Conservation (phyloP, 2,797 vertebrate genomes). For the Takifugu ocellatus region DNA sequence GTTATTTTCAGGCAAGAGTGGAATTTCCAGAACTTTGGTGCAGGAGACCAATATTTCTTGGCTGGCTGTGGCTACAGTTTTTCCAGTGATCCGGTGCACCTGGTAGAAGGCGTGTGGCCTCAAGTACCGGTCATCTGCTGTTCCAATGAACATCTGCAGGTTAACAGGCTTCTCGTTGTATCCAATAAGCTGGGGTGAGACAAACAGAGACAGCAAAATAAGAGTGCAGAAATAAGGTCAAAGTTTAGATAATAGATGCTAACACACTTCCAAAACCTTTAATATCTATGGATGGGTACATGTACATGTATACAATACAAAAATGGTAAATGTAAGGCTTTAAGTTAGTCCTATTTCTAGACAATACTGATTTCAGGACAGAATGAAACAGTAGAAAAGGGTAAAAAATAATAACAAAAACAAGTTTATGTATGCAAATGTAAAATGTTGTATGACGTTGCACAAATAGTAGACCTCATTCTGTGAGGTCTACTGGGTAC, state of each 20-base stretch:
- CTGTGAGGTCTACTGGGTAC: conserved; percentile 24
- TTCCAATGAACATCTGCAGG: conserved; percentile 99
- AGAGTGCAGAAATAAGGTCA: conserved; percentile 1
- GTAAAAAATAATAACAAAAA: not conserved
- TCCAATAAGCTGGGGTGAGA: conserved; percentile 85
- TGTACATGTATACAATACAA: no score
- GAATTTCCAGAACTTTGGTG: conserved; percentile 98
- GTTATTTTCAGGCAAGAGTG: conserved; percentile 95
- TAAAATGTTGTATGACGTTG: not conserved
- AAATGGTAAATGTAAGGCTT: no score
- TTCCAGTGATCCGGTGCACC: conserved; percentile 98
- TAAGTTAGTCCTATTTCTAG: no score
- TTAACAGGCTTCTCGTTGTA: conserved; percentile 95
- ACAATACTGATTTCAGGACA: no score
- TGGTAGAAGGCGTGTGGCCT: conserved; percentile 98
- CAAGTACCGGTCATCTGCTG: conserved; percentile 95
- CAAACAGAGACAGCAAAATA: conserved; percentile 7
- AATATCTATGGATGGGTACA: no score
- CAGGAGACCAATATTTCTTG: conserved; percentile 93
- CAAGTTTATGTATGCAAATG: not conserved
- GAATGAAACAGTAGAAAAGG: not conserved
- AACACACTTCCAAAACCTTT: no score
- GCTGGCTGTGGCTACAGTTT: conserved; percentile 96
- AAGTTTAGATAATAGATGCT: conserved; percentile 39
- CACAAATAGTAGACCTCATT: conserved; percentile 2